Evolutionary conservation across 2,888 invertebrate genomes (phyloP).

Genomic region (Acleris holmiana): DNA sequence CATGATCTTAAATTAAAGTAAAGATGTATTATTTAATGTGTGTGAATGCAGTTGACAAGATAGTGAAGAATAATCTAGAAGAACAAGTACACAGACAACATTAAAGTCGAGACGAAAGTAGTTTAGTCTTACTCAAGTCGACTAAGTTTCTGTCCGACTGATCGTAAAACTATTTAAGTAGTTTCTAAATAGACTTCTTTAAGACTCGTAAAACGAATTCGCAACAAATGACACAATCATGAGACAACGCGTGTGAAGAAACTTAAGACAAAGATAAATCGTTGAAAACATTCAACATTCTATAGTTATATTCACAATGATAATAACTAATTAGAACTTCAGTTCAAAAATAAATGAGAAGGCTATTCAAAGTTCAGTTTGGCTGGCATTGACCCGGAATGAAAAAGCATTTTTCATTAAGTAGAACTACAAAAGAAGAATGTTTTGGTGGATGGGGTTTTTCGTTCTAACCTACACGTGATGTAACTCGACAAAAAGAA

Average conservation of each 20-base stretch:
- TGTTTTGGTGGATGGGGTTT: no score
- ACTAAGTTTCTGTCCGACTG: no score
- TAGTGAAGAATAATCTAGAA: no score
- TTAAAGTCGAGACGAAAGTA: no score
- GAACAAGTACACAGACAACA: no score
- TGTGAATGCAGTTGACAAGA: no score
- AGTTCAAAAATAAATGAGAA: constrained; percentile 7
- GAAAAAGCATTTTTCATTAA: background rate
- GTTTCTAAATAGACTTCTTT: constrained; percentile 3
- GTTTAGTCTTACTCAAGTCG: no score
- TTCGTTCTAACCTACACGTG: no score
- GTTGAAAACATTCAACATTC: constrained; percentile 14
- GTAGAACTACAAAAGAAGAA: no score
- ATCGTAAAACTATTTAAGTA: background rate
- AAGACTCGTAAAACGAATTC: constrained; percentile 17
- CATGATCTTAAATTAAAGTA: no score
- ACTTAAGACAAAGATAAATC: constrained; percentile 31
- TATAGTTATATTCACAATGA: constrained; percentile 16
- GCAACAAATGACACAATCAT: constrained; percentile 34
- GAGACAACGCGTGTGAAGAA: constrained; percentile 30
- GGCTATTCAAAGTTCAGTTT: constrained; percentile 21
- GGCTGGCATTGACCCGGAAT: constrained; percentile 23
- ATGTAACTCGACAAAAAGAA: no score
- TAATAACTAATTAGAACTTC: constrained; percentile 28
- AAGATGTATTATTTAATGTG: no score